Base-by-base conservation (phyloP, 2,888 invertebrate genomes). In the Oeneis ivallda region DNA sequence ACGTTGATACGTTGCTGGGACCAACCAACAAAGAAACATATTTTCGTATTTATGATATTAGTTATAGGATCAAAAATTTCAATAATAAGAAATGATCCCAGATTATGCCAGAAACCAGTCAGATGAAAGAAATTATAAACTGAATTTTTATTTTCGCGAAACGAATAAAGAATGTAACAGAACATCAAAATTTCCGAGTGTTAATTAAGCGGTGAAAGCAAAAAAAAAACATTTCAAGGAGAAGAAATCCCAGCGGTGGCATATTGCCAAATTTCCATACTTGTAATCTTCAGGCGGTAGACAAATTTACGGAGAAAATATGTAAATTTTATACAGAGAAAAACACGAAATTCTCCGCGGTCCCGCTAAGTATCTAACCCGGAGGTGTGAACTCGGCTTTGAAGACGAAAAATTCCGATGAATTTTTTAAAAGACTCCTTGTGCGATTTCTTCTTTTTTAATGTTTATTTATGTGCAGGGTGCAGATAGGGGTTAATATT, bases 381-480 rank as follows among this genome's bases (percentile, higher is more conserved):
- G 1, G 68, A 84, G 84, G 84, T 86, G 84, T 75, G 79, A 83
- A 86, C 76, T 80, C 79, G 61, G 15, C 72, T 75, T 69, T 65
- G 65, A 68, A 69, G 70, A 63, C 63, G 74, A 79, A 65, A 70
- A 68, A 69, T 71, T 67, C 68, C 74, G 76, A 84, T 87, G 84
- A 86, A 86, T 87, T 85, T 85, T 86, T 86, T 83, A 87, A 76
- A 75, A 78, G 78, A 74, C 74, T 79, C 81, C 80, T 79, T 71
- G 79, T 83, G 83, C 78, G 85, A 80, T 80, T 79, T 73, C 71
- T 83, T 84, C 41, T 53, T 49, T 56, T 85, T 82, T 84, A 84
- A 86, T 84, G 82, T 86, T 79, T 86, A 86, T 86, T 86, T 86
- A 87, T 85, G 81, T 75, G 77, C 74, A 73, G 75, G 75, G 81